phyloP scores from a whole-genome alignment of 2,888 invertebrate species.

The Gnatocerus cornutus region DNA sequence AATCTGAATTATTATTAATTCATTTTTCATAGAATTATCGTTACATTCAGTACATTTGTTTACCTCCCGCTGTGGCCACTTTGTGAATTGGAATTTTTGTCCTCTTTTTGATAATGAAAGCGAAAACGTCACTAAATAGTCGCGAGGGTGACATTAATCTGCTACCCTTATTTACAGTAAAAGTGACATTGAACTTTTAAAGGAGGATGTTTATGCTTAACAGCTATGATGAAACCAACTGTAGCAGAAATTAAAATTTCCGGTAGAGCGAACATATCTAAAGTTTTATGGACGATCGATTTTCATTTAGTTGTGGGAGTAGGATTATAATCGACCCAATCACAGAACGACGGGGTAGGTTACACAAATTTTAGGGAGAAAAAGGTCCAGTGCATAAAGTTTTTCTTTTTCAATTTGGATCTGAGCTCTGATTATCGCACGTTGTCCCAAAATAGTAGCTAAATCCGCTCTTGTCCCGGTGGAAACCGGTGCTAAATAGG shows the following conservation, averaged over 20 bases:
- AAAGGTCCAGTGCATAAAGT: constrained; percentile 4
- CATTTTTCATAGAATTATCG: no score
- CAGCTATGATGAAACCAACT: constrained; percentile 20
- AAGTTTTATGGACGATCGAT: constrained; percentile 28
- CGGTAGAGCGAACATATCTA: constrained; percentile 6
- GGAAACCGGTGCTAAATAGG: constrained; percentile 16
- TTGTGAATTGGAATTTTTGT: no score
- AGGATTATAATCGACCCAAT: constrained; percentile 27
- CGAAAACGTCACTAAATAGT: no score
- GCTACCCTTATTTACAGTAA: constrained; percentile 33
- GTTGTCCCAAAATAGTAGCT: constrained; percentile 17
- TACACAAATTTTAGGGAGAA: constrained; percentile 23
- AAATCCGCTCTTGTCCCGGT: constrained; percentile 15
- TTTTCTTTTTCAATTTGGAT: constrained; percentile 17
- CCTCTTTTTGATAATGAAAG: no score
- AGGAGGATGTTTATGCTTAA: constrained; percentile 17
- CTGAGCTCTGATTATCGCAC: constrained; percentile 31
- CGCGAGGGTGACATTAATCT: constrained; percentile 9
- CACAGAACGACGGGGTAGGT: background rate
- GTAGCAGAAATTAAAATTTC: constrained; percentile 34
- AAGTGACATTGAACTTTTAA: constrained; percentile 40
- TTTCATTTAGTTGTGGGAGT: constrained; percentile 16
- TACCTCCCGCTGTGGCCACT: no score
- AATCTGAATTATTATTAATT: no score
- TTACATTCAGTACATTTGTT: no score